phyloP scores from a whole-genome alignment of 2,113 vertebrate species.

The Nicator chloris region DNA sequence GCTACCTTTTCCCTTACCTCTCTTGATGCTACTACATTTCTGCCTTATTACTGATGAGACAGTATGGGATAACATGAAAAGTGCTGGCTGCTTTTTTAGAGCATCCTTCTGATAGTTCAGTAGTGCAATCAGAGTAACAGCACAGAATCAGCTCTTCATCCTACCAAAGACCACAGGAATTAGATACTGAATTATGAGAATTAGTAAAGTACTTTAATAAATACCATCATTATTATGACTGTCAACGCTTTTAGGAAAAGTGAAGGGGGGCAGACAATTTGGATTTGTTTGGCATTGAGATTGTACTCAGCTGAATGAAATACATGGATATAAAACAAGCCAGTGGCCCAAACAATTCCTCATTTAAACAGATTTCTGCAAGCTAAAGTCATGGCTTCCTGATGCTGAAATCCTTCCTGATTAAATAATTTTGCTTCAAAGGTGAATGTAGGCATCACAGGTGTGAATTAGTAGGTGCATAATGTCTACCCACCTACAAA shows the following conservation, averaged over 20 bases:
- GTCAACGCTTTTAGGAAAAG: background rate
- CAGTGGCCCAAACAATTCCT: background rate
- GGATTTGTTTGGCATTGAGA: background rate
- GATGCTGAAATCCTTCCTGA: background rate
- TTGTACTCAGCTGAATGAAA: background rate
- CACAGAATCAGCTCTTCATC: background rate
- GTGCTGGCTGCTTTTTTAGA: background rate
- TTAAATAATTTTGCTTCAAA: background rate
- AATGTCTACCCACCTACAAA: background rate
- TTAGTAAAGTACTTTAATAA: background rate
- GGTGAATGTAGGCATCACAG: background rate
- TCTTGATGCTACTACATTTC: background rate
- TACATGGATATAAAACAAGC: background rate
- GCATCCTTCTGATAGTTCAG: background rate
- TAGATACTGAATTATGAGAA: background rate
- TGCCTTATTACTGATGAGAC: background rate
- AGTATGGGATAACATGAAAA: background rate
- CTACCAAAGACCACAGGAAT: background rate
- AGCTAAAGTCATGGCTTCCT: background rate
- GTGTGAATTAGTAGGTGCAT: background rate
- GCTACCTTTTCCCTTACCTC: background rate
- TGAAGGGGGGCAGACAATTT: background rate
- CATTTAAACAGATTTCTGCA: background rate
- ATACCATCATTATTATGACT: background rate
- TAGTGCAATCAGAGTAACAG: background rate